Percentiles rank a stretch among this genome's conserved stretches.
phyloP scores from a whole-genome alignment of 2,797 vertebrate genomes.

The Rhodeus uyekii region DNA sequence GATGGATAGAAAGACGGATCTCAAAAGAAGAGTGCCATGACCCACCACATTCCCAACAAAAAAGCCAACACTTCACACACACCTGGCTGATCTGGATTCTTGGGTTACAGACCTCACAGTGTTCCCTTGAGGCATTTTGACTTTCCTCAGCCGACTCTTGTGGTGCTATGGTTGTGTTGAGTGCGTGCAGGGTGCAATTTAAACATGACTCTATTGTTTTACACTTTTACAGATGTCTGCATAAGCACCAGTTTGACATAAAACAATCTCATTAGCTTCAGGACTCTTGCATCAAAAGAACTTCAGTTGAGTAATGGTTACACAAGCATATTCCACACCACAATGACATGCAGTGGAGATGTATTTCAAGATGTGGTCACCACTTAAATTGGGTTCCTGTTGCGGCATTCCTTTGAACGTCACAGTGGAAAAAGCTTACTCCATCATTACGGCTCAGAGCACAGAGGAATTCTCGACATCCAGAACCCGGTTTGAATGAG shows the following conservation, averaged over 20 bases:
- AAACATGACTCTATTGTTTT: constrained; percentile 12
- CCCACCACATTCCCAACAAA: constrained; percentile 69
- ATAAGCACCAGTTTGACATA: constrained; percentile 13
- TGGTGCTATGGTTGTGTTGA: background rate
- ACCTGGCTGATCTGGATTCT: constrained; percentile 37
- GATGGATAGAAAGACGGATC: constrained; percentile 61
- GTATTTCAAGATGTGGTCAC: constrained; percentile 36
- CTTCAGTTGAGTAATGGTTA: constrained; percentile 30
- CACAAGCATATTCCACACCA: constrained; percentile 32
- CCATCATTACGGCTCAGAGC: constrained; percentile 17
- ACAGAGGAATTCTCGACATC: constrained; percentile 33
- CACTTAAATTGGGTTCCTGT: constrained; percentile 36
- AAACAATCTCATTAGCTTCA: constrained; percentile 24
- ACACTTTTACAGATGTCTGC: background rate
- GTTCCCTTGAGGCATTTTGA: constrained; percentile 29
- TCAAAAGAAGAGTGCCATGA: constrained; percentile 63
- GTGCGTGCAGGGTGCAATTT: background rate
- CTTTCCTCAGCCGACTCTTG: background rate
- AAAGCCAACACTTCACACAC: constrained; percentile 43
- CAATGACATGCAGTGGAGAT: constrained; percentile 33
- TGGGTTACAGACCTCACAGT: constrained; percentile 42
- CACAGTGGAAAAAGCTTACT: constrained; percentile 39
- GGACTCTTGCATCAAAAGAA: constrained; percentile 22
- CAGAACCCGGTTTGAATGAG: background rate
- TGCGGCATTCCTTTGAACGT: constrained; percentile 39